phyloP scores from a whole-genome alignment of 1,140 invertebrate genomes.

The Cyclina sinensis region DNA sequence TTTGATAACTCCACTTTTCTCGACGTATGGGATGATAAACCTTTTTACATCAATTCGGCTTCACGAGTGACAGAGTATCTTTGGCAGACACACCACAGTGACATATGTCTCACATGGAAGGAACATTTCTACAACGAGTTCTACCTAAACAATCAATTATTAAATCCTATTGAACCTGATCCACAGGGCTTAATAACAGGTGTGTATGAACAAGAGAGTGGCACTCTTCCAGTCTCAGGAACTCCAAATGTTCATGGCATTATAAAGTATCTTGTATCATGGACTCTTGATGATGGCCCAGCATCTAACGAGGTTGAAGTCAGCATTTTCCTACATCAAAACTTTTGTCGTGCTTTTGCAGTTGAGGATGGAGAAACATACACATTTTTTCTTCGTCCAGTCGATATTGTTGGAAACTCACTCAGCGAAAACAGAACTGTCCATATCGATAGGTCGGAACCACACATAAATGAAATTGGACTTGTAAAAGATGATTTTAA shows the following conservation, averaged over 20 bases:
- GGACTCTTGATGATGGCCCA: neutral
- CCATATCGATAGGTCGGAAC: slow-evolving; percentile 68
- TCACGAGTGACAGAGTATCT: neutral
- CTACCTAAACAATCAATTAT: slow-evolving; percentile 42
- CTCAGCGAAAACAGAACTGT: slow-evolving; percentile 57
- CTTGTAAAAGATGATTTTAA: slow-evolving; percentile 66
- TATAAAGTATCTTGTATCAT: slow-evolving; percentile 22
- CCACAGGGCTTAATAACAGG: slow-evolving; percentile 41
- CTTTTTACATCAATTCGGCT: neutral
- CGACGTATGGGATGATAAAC: neutral
- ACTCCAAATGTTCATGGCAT: slow-evolving; percentile 74
- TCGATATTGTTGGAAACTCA: slow-evolving; percentile 66
- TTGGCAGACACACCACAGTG: slow-evolving; percentile 34
- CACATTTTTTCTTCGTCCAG: slow-evolving; percentile 52
- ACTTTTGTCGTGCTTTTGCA: neutral
- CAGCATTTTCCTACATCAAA: slow-evolving; percentile 34
- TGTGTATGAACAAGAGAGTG: slow-evolving; percentile 71
- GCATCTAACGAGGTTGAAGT: neutral
- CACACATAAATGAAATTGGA: slow-evolving; percentile 65
- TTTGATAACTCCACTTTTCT: slow-evolving; percentile 22
- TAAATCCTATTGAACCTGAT: slow-evolving; percentile 55
- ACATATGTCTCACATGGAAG: slow-evolving; percentile 31
- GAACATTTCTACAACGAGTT: slow-evolving; percentile 27
- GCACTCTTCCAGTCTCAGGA: slow-evolving; percentile 66
- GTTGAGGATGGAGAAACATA: slow-evolving; percentile 71